These are phyloP conservation scores for Odocoileus hemionus DNA, from an alignment of 2,113 vertebrate species.

Conservation along the genomic window DNA sequence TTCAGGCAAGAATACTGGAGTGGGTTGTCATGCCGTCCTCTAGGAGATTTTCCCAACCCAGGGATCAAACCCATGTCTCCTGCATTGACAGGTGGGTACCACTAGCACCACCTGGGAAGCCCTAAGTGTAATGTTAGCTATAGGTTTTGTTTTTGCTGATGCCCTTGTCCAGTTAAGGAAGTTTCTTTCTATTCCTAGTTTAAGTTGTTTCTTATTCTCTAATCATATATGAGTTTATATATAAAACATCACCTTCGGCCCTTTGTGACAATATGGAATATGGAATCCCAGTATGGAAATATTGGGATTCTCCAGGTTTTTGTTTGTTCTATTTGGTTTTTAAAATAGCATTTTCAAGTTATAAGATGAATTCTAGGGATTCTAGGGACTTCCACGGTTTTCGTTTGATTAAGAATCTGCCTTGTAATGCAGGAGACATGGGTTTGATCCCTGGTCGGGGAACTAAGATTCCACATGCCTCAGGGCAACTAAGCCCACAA, in stretches of 20 bases:
- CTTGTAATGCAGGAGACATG: not conserved
- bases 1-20: not conserved
- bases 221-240: not conserved
- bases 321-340: not conserved
- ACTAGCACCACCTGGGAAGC: not conserved
- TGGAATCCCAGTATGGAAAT: not conserved
- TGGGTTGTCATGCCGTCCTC: not conserved
- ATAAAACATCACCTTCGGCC: not conserved
- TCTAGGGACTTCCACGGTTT: not conserved
- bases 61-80: not conserved
- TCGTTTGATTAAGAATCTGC: not conserved
- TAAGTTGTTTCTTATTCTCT: not conserved
- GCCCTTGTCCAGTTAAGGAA: not conserved
- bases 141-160: not conserved
- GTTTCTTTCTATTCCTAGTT: not conserved
- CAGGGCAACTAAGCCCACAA: fast-evolving
- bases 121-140: not conserved
- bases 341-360: not conserved
- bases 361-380: not conserved
- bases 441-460: not conserved
- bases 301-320: not conserved
- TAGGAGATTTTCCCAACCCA: not conserved
- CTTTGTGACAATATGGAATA: not conserved
- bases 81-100: not conserved
- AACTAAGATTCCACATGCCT: not conserved